Base-by-base conservation (phyloP, 1,140 invertebrate genomes). In the Geopemphigus sp. region DNA sequence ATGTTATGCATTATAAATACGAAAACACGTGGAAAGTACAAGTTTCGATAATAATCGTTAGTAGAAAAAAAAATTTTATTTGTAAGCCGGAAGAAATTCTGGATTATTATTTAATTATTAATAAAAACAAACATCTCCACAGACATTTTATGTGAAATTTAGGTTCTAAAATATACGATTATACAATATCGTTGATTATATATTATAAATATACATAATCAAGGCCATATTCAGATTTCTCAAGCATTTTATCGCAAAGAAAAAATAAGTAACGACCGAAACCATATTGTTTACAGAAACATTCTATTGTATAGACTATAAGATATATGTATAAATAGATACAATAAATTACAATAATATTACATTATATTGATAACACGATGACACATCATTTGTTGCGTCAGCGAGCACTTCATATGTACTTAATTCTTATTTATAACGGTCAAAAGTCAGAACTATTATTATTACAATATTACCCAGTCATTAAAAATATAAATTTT, bases 301-400 rank as follows among this genome's bases (percentile, higher is more conserved):
- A 61, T 39, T 39, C 32, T 39, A 39, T 39, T 8, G 32, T 39
- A 39, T 8, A 8, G 32, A 39, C 32, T 39, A 8, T 39, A 39
- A 4, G 8, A 8, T 39, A 39, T 8, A 50, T 50, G 11, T 12
- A 50, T 12, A 50, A 1, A 50, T 5, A 50, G 47, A 50, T 50
- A 50, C 11, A 8, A 39, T 39, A 50, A 50, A 50, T n/a, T n/a
- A n/a, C n/a, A n/a, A n/a, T 50, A 50, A 50, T 39, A 17, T 12
- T 64, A 19, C 1, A 32, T n/a, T 39, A 64, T n/a, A n/a, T 39
- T 29, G 11, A 64, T 15, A 64, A 39, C 32, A 39, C 19, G 29
- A 64, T 64, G 32, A 64, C 63, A 64, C 63, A 64, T 64, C 19
- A 64, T 29, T 64, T 64, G 11, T 64, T 64, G 63, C 32, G 32